A percentile compares a stretch with the other conserved stretches of the same genome.
These are phyloP conservation scores for Cerastis rubricosa DNA, from an alignment of 2,888 invertebrate species.

Conservation along the genomic window DNA sequence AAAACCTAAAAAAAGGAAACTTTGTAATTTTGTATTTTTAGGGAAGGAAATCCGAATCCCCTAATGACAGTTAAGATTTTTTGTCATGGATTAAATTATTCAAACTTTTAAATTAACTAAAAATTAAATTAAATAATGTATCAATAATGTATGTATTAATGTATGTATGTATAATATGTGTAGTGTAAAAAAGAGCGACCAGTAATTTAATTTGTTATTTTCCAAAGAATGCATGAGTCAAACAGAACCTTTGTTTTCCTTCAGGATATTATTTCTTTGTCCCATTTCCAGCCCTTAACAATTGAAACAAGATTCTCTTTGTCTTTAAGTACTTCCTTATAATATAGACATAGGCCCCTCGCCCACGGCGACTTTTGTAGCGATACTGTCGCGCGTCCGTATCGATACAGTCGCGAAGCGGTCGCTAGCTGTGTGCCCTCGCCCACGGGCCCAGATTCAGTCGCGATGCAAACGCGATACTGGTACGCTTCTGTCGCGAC, in stretches of 20 bases:
- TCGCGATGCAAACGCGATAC: no score
- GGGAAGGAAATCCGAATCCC: neutral
- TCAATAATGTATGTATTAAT: no score
- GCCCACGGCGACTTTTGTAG: no score
- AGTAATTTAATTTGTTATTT: neutral
- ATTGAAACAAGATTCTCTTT: conserved; percentile 10
- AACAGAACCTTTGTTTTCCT: neutral
- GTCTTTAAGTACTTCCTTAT: neutral
- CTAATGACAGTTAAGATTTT: neutral
- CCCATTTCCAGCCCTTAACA: neutral
- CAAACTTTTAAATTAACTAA: no score
- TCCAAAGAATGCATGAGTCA: neutral
- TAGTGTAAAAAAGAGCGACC: no score
- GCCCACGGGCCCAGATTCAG: no score
- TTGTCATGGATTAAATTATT: neutral
- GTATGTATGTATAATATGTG: no score
- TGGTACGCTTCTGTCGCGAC: no score
- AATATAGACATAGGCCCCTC: no score
- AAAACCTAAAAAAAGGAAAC: neutral
- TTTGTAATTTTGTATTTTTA: neutral
- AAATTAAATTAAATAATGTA: neutral
- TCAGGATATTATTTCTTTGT: neutral
- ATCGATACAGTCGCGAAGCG: no score
- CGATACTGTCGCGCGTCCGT: no score
- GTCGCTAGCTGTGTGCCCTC: no score